phyloP scores from a whole-genome alignment of 2,113 vertebrate genomes.

The Hirundichthys speculiger region DNA sequence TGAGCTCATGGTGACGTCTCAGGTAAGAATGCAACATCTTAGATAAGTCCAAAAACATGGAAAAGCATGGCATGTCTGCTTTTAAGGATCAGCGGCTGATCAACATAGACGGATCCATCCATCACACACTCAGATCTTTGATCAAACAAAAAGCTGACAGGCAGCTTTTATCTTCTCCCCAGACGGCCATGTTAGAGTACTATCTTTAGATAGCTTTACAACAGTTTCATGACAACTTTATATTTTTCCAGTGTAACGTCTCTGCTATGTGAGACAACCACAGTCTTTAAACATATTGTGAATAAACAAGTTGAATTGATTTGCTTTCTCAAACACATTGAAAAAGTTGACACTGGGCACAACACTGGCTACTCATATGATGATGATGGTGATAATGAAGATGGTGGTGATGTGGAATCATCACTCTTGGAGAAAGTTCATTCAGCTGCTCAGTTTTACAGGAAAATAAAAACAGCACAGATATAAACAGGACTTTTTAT shows the following conservation, averaged over 20 bases:
- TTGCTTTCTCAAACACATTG: too few relatives aligned
- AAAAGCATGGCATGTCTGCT: too few relatives aligned
- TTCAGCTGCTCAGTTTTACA: background rate
- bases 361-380: too few relatives aligned
- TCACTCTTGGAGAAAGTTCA: background rate
- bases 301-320: background rate
- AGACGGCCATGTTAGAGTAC: background rate
- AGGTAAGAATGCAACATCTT: too few relatives aligned
- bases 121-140: conserved; percentile 2
- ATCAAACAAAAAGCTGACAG: background rate
- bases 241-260: background rate
- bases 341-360: too few relatives aligned
- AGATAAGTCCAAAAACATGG: too few relatives aligned
- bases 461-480: background rate
- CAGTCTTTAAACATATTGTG: background rate
- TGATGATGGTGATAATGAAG: too few relatives aligned
- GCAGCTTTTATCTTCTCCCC: background rate
- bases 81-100: background rate
- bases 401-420: background rate
- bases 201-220: background rate
- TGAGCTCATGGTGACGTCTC: too few relatives aligned
- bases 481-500: background rate
- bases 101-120: background rate
- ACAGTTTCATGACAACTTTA: background rate
- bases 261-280: background rate